phyloP scores from a whole-genome alignment of 2,797 vertebrate genomes.

The Microctenopoma stevenorrisi region DNA sequence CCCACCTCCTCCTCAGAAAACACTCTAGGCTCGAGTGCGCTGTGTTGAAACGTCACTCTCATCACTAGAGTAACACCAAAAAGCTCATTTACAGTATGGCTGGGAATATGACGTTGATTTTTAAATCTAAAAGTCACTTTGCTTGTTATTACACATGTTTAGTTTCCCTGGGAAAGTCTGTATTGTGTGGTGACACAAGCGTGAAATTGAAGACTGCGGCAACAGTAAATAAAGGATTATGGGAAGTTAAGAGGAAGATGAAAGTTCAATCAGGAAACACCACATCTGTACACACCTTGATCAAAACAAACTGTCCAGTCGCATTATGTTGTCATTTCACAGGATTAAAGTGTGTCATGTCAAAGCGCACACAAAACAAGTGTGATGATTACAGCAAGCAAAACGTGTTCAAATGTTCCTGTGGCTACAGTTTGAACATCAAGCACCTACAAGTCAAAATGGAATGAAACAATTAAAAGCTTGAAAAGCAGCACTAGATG shows the following conservation, averaged over 20 bases:
- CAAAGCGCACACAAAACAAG: neutral
- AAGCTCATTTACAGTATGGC: neutral
- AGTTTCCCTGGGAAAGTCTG: neutral
- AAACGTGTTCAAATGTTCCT: neutral
- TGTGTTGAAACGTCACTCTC: constrained; percentile 43
- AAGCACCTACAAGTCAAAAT: neutral
- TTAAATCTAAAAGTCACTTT: neutral
- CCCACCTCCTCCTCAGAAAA: constrained; percentile 33
- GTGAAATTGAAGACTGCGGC: neutral
- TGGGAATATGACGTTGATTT: neutral
- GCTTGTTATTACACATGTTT: neutral
- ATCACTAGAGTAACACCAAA: neutral
- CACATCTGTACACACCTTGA: neutral
- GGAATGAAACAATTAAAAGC: neutral
- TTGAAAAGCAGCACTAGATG: neutral
- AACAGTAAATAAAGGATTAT: neutral
- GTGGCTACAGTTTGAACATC: neutral
- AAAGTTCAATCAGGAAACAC: neutral
- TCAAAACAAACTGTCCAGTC: neutral
- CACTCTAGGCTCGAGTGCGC: constrained; percentile 3
- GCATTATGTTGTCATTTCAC: neutral
- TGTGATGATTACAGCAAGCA: neutral
- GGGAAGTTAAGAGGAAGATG: neutral
- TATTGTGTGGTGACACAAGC: no score
- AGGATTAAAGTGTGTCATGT: neutral